Base-by-base conservation (phyloP, 1,140 invertebrate genomes). In the Drosophila yakuba region DNA sequence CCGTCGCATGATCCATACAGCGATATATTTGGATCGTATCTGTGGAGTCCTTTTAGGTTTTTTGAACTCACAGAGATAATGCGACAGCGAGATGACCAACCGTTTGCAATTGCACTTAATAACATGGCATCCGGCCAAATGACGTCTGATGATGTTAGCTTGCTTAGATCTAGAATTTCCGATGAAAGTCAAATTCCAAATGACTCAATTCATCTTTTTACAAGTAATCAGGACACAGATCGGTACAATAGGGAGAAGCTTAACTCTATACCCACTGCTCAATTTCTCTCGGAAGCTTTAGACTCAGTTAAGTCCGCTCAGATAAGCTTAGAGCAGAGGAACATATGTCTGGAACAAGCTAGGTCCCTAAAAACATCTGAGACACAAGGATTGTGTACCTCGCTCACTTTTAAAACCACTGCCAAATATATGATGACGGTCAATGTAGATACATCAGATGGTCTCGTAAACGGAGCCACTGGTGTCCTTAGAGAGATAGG, bases 31-130 rank as follows among this genome's bases (percentile, higher is more conserved):
- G 41, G 8, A 43, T 17, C 41, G 2, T 15, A 43, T 12, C 41
- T 43, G 2, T 17, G 15, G 15, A 43, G 41, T 8, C 15, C 15
- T 43, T 43, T 20, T 43, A 41, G 39, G 5, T 41, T 55, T 48
- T 73, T 67, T 41, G 62, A 38, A n/a, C 55, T 67, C n/a, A 73
- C 44, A 3, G 56, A 73, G 17, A 67, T 60, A n/a, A 67, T 67
- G 20, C 20, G 20, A 20, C 20, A 20, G 20, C 20, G 20, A 20
- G 20, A 1, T 20, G 20, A 20, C 20, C 48, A 67, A 25, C 11
- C 20, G 8, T 67, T 67, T 39, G 48, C 56, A 12, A n/a, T 39
- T 3, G 50, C 55, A 0, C 20, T 58, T 2, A 43, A 43, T 12
- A 17, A 43, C 41, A 43, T 17, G 15, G 41, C 15, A 15, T 43